phyloP scores from a whole-genome alignment of 2,113 vertebrate species.

The Proterorhinus semilunaris region DNA sequence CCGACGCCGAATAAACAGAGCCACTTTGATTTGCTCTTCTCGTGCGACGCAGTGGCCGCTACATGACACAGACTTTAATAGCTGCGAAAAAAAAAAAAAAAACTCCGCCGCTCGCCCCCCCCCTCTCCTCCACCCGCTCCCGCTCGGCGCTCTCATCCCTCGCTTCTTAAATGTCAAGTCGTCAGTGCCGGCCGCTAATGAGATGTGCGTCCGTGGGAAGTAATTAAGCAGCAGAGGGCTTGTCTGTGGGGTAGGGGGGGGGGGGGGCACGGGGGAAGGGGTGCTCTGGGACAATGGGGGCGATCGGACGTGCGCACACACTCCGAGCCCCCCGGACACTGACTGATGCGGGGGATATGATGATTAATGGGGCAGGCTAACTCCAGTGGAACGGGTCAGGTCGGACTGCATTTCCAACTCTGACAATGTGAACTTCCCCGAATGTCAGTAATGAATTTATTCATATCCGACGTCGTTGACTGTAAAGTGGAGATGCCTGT shows the following conservation, averaged over 20 bases:
- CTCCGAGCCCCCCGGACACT: conserved; percentile 5
- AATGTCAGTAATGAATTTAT: conserved; percentile 10
- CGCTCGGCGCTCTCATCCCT: conserved; percentile 22
- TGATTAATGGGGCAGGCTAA: conserved; percentile 27
- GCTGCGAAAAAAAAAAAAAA: conserved; percentile 38
- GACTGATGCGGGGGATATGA: conserved; percentile 18
- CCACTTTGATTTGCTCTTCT: neutral
- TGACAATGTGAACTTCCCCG: conserved; percentile 9
- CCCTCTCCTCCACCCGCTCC: conserved; percentile 14
- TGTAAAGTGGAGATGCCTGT: neutral
- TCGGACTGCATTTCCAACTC: neutral
- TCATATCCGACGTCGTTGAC: neutral
- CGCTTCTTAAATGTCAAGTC: conserved; percentile 73
- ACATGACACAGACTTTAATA: conserved; percentile 52
- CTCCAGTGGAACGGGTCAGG: neutral
- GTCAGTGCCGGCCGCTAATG: conserved; percentile 47
- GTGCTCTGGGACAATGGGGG: conserved; percentile 26
- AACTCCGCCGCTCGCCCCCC: conserved; percentile 5
- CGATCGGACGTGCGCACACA: conserved; percentile 17
- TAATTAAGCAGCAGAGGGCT: conserved; percentile 47
- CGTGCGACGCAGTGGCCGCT: conserved; percentile 12
- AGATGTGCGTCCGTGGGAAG: conserved; percentile 50
- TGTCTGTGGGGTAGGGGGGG: conserved; percentile 28
- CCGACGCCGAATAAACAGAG: neutral
- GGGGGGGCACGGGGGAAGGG: conserved; percentile 2